Percentiles rank a stretch among this genome's conserved stretches.
phyloP scores from a whole-genome alignment of 2,797 vertebrate genomes.

The Pipistrellus pygmaeus region DNA sequence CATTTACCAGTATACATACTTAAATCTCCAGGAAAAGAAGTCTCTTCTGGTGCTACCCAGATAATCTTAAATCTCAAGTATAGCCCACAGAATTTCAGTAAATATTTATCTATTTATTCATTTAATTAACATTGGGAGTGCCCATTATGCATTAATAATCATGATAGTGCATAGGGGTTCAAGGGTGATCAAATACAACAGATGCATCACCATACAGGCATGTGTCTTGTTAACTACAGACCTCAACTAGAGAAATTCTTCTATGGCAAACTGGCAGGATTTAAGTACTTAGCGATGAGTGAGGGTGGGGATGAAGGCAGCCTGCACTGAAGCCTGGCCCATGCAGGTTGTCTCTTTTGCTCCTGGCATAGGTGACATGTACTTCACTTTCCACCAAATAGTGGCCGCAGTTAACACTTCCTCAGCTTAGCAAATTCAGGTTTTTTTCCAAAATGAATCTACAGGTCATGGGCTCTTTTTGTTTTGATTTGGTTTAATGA shows the following conservation, averaged over 20 bases:
- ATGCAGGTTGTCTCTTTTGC: neutral
- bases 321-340: neutral
- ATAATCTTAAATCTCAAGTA: neutral
- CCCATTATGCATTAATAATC: neutral
- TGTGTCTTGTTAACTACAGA: constrained; percentile 5
- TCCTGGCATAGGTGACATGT: neutral
- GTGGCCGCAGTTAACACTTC: neutral
- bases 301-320: neutral
- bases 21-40: neutral
- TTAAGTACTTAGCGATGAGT: neutral
- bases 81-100: neutral
- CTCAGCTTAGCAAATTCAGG: neutral
- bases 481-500: constrained; percentile 14
- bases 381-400: neutral
- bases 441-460: neutral
- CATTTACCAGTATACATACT: neutral
- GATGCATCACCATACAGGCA: neutral
- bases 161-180: neutral
- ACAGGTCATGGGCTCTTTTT: neutral
- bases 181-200: constrained; percentile 14
- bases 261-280: neutral
- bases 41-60: neutral
- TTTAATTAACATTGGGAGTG: constrained; percentile 24
- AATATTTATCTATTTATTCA: constrained; percentile 12
- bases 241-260: constrained; percentile 12